Base-by-base conservation (phyloP, 2,888 invertebrate species). In the Sinelater perroti region DNA sequence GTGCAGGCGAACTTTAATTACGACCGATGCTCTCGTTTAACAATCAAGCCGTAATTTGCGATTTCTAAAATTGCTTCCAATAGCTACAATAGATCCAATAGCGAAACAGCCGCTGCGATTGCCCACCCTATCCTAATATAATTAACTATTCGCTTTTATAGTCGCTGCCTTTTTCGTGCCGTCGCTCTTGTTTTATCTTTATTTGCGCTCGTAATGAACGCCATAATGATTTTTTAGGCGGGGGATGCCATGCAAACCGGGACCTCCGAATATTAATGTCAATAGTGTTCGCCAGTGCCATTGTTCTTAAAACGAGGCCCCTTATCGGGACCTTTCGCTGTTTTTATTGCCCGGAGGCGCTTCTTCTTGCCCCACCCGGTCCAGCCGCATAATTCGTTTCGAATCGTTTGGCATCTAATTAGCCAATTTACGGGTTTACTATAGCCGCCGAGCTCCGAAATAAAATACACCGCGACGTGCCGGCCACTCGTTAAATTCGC, bases 151-250 rank as follows among this genome's bases (percentile, higher is more conserved):
- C 67, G 69, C 69, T 74, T 74, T 73, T 73, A 73, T 72, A 68
- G 67, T 65, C 67, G 65, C 65, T 66, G 70, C 69, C 68, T 71
- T 70, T 69, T 68, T 65, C 65, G 64, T 62, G 67, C 71, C 66
- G 68, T 65, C 60, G 62, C 63, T 57, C 67, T 70, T 69, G 69
- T 70, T 73, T 73, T 73, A 74, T 72, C 74, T 72, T 68, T 70
- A 72, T 75, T 74, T 74, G 75, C 69, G 68, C 67, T 71, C 65
- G 67, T 71, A 73, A 72, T 70, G 72, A 68, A 69, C 70, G 70
- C 72, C 70, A 75, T 75, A 75, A 74, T 73, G 73, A 73, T 74
- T 75, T 75, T 74, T 75, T 74, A 69, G 68, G 69, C 64, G 69
- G 63, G 66, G 67, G 67, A 59, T 68, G 68, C 65, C 68, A 67